Conservation (phyloP, 2,797 vertebrate genomes). For the Aldrovandia affinis region DNA sequence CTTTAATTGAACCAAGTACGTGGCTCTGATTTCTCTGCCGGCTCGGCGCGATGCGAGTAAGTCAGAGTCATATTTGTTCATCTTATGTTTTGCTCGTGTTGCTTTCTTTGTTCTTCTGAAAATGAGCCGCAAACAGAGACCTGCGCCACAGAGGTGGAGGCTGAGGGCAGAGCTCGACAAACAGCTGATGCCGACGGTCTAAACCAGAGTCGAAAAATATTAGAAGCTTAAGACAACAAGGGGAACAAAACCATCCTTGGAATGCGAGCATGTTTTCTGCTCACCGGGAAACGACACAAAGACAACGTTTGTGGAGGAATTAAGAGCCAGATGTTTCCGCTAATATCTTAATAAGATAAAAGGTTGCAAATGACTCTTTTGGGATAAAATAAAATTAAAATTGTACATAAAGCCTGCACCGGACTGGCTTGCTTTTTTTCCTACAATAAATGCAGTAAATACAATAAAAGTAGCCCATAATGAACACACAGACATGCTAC, state of each 20-base stretch:
- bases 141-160: conserved; percentile 9
- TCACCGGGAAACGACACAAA: conserved; percentile 43
- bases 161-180: not conserved
- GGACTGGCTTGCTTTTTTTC: conserved; percentile 30
- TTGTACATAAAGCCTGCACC: conserved; percentile 31
- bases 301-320: conserved; percentile 43
- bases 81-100: not conserved
- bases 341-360: conserved; percentile 69
- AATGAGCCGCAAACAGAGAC: not conserved
- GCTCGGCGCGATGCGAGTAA: not conserved
- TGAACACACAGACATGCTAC: not conserved
- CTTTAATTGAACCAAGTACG: not conserved
- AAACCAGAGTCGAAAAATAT: conserved; percentile 18
- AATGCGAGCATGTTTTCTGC: conserved; percentile 37
- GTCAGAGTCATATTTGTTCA: not conserved
- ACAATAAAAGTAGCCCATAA: not conserved
- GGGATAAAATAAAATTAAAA: conserved; percentile 45
- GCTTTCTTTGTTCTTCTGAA: not conserved
- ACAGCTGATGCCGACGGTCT: not conserved
- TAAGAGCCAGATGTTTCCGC: conserved; percentile 59
- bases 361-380: conserved; percentile 59
- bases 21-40: not conserved
- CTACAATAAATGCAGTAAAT: conserved; percentile 9
- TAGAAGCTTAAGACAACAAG: conserved; percentile 37
- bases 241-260: conserved; percentile 42